Evolutionary conservation across 2,113 vertebrate genomes (phyloP), one percentile per base, ranked within the genome.

Genomic region (Lepus timidus): DNA sequence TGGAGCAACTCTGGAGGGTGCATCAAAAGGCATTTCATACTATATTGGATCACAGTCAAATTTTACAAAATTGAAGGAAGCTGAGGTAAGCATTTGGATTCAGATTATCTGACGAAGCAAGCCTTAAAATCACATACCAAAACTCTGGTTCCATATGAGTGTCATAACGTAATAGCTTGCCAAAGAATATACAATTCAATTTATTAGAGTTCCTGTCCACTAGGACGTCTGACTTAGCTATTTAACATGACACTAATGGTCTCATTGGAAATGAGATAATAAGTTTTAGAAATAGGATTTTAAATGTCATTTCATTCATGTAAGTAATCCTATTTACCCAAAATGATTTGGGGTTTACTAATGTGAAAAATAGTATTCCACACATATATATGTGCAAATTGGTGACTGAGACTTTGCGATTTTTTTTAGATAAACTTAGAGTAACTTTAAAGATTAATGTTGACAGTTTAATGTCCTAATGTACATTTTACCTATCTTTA

Each of bases 11-110:
- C 98, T 99, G 93, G 99, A 99, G 84, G 99, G 99, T 4, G 99
- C 99, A n/a, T 96, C 93, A 87, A 97, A 99, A 9, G 99, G 99
- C 68, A 99, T 99, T 0, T 98, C 99, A 20, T 99, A 98, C 96
- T 99, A 99, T 97, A 99, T 99, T 55, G 99, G 99, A 44, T 97
- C 89, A 2, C 96, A 99, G 80, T 99, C 99, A 16, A 99, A 99
- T 94, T 97, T 99, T 96, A 99, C 99, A 17, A 99, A 99, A 97
- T 98, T 99, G 91, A 85, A 71, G 79, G 99, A 99, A 76, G 98
- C 99, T 65, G 98, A 99, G 99, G 99, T 99, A 95, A 97, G 98
- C 80, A 92, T 61, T 83, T 76, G 16, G 36, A 62, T 93, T 95
- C 90, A 51, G 51, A 78, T 89, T 51, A 80, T 84, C 27, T 31